These are phyloP conservation scores for Rhagonycha fulva DNA, from an alignment of 2,888 invertebrate species.

Conservation along the genomic window DNA sequence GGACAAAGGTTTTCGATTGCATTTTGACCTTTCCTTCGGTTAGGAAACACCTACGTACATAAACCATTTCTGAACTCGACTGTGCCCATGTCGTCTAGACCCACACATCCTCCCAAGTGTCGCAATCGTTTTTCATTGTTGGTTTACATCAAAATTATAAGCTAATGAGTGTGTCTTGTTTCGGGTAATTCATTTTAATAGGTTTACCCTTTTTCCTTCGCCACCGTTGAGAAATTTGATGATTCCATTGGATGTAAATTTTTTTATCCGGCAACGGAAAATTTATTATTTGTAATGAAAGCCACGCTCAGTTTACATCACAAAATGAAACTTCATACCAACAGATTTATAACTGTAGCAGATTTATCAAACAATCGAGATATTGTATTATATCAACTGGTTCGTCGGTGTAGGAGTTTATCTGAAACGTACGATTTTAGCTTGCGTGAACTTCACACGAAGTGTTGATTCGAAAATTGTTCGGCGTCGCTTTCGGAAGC, in stretches of 20 bases:
- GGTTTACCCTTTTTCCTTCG: background rate
- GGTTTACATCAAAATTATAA: background rate
- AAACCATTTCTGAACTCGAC: background rate
- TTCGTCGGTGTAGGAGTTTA: constrained; percentile 1
- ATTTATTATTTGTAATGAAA: background rate
- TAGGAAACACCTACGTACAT: background rate
- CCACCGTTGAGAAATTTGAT: background rate
- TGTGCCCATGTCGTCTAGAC: background rate
- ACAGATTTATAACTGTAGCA: constrained; percentile 5
- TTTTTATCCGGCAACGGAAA: background rate
- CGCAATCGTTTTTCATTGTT: background rate
- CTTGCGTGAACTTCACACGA: constrained; percentile 24
- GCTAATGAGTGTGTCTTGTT: background rate
- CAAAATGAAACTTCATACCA: background rate
- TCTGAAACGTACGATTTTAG: constrained; percentile 19
- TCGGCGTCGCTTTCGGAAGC: constrained; percentile 19
- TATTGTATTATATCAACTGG: constrained; percentile 16
- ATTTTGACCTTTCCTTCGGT: background rate
- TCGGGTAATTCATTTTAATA: background rate
- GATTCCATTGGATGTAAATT: background rate
- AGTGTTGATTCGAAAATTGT: constrained; percentile 17
- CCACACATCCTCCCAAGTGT: background rate
- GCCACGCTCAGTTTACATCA: background rate
- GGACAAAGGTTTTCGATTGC: background rate
- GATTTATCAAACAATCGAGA: constrained; percentile 13